These are phyloP conservation scores for Aulostomus chinensis DNA, from an alignment of 2,797 vertebrate genomes.

Conservation along the genomic window DNA sequence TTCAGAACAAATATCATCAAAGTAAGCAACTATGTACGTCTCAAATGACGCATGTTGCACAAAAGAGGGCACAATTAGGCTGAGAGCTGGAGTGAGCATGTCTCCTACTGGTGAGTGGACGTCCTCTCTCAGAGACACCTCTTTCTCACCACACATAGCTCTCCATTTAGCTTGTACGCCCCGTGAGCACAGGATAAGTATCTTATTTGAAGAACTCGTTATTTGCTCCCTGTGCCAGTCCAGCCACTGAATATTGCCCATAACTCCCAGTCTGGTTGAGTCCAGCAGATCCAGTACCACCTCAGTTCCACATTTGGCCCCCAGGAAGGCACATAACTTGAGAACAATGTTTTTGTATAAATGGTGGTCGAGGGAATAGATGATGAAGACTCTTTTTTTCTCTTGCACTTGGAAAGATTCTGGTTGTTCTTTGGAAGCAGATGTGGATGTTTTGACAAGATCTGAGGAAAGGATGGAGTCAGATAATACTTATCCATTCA, in stretches of 20 bases:
- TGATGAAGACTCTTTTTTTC: conserved; percentile 84
- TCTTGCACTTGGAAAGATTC: conserved; percentile 22
- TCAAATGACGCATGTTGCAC: conserved; percentile 84
- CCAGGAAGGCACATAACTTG: conserved; percentile 89
- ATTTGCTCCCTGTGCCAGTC: conserved; percentile 86
- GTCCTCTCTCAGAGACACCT: conserved; percentile 84
- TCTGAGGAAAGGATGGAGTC: conserved; percentile 23
- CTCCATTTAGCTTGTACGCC: conserved; percentile 93
- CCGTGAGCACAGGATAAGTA: conserved; percentile 90
- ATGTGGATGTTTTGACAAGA: conserved; percentile 6
- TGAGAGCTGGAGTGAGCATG: conserved; percentile 89
- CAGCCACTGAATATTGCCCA: conserved; percentile 89
- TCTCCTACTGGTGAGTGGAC: conserved; percentile 80
- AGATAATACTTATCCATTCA: conserved; percentile 2
- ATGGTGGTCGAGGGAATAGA: conserved; percentile 92
- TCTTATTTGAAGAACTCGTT: conserved; percentile 84
- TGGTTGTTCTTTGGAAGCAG: conserved; percentile 15
- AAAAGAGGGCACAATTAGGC: conserved; percentile 88
- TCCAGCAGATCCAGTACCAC: conserved; percentile 90
- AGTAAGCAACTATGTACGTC: conserved; percentile 92
- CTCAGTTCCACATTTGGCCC: conserved; percentile 85
- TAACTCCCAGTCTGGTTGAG: conserved; percentile 78
- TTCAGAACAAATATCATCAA: conserved; percentile 82
- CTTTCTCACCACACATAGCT: conserved; percentile 84
- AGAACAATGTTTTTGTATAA: conserved; percentile 88